phyloP scores from a whole-genome alignment of 2,888 invertebrate species.

The Drosophila gaucha region DNA sequence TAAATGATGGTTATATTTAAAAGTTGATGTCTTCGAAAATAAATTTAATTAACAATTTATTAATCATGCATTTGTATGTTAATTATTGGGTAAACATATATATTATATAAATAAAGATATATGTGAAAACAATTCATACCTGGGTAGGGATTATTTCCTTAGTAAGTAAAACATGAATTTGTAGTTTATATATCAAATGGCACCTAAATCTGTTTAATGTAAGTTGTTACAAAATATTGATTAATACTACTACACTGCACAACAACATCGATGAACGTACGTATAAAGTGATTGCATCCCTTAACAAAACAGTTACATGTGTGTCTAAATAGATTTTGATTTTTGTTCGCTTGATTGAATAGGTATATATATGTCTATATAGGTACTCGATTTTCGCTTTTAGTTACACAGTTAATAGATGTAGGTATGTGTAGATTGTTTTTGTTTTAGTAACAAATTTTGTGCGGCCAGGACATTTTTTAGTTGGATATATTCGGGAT shows the following conservation, averaged over 20 bases:
- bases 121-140: background rate
- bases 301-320: slow-evolving; percentile 33
- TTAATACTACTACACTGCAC: slow-evolving; percentile 49
- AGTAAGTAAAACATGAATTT: slow-evolving; percentile 10
- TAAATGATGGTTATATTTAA: no score
- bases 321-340: slow-evolving; percentile 52
- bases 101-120: background rate
- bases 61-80: background rate
- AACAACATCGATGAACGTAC: slow-evolving; percentile 39
- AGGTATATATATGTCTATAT: slow-evolving; percentile 2
- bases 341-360: slow-evolving; percentile 57
- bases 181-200: slow-evolving; percentile 59
- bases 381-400: slow-evolving; percentile 67
- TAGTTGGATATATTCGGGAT: slow-evolving; percentile 19
- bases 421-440: slow-evolving; percentile 13
- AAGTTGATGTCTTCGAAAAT: background rate
- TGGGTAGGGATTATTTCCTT: background rate
- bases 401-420: slow-evolving; percentile 42
- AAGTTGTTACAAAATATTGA: slow-evolving; percentile 42
- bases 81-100: background rate
- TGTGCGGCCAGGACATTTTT: slow-evolving; percentile 35
- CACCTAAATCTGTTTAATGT: slow-evolving; percentile 63
- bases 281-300: slow-evolving; percentile 22
- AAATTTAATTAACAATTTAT: background rate
- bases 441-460: slow-evolving; percentile 48